These are phyloP conservation scores for Philypnodon macrostomus DNA, from an alignment of 2,797 vertebrate genomes.

Conservation along the genomic window DNA sequence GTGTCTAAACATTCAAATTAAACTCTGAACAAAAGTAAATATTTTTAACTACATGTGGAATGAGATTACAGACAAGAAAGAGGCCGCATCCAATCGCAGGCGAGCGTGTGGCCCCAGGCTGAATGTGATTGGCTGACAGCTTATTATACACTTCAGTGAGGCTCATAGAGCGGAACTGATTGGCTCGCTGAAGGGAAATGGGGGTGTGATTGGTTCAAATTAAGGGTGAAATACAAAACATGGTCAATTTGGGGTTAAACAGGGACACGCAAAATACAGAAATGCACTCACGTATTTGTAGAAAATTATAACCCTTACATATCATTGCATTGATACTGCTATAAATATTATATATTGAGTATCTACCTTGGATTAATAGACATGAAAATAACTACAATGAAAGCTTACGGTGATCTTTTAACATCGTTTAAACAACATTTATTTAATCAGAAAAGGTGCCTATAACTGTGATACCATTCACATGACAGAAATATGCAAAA, in stretches of 20 bases:
- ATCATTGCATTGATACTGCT: too few relatives aligned
- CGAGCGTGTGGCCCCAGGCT: slow-evolving; percentile 9
- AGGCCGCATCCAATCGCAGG: slow-evolving; percentile 26
- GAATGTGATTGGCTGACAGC: slow-evolving; percentile 50
- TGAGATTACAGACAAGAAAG: neutral
- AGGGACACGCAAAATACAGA: neutral
- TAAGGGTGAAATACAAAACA: slow-evolving; percentile 38
- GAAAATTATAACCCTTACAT: too few relatives aligned
- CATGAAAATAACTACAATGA: too few relatives aligned
- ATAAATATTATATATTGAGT: too few relatives aligned
- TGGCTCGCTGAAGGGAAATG: slow-evolving; percentile 44
- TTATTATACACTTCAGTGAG: slow-evolving; percentile 42
- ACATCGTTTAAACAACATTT: too few relatives aligned
- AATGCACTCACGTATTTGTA: neutral
- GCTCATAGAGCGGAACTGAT: slow-evolving; percentile 37
- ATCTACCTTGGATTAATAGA: too few relatives aligned
- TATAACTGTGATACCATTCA: too few relatives aligned
- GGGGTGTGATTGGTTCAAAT: slow-evolving; percentile 29
- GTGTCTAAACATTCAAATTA: slow-evolving; percentile 1
- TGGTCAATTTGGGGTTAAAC: neutral
- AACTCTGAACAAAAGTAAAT: slow-evolving; percentile 1
- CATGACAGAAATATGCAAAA: too few relatives aligned
- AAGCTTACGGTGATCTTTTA: too few relatives aligned
- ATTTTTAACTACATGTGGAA: slow-evolving; percentile 1
- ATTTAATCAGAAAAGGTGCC: too few relatives aligned